These are phyloP conservation scores for Watsonalla cultraria DNA, from an alignment of 2,888 invertebrate genomes.

Conservation along the genomic window DNA sequence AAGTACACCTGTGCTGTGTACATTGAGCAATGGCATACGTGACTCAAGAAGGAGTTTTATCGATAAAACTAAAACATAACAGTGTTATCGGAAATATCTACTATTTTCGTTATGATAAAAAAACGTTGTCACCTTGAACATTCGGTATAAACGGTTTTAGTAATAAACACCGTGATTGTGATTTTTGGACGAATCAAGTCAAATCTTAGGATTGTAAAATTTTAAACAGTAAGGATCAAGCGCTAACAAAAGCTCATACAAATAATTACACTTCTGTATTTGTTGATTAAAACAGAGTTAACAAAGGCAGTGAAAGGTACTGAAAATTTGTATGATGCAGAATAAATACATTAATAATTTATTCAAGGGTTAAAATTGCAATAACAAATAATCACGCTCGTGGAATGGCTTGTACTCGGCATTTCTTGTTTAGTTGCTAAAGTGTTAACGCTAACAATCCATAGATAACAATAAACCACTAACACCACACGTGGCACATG, in stretches of 20 bases:
- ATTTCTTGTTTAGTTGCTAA: conserved; percentile 36
- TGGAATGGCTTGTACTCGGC: conserved; percentile 28
- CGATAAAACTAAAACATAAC: conserved; percentile 62
- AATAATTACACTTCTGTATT: no score
- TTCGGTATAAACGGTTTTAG: conserved; percentile 26
- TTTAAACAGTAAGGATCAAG: no score
- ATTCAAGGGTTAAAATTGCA: conserved; percentile 1
- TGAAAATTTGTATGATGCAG: not conserved
- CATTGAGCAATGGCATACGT: conserved; percentile 63
- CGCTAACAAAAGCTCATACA: no score
- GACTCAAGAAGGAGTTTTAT: conserved; percentile 61
- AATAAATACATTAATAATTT: not conserved
- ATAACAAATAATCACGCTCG: conserved; percentile 35
- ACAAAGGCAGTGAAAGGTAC: no score
- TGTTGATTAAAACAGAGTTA: no score
- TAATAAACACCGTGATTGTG: conserved; percentile 14
- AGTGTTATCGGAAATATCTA: conserved; percentile 52
- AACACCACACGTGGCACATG: conserved; percentile 32
- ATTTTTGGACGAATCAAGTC: not conserved
- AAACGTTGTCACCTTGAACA: conserved; percentile 58
- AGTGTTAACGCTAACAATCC: conserved; percentile 31
- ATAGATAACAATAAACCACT: conserved; percentile 28
- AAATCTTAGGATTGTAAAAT: no score
- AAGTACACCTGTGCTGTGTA: conserved; percentile 33
- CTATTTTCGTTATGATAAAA: conserved; percentile 56